Evolutionary conservation across 2,797 vertebrate species (phyloP), one percentile per base, ranked within the genome.

Genomic region (Picus viridis): DNA sequence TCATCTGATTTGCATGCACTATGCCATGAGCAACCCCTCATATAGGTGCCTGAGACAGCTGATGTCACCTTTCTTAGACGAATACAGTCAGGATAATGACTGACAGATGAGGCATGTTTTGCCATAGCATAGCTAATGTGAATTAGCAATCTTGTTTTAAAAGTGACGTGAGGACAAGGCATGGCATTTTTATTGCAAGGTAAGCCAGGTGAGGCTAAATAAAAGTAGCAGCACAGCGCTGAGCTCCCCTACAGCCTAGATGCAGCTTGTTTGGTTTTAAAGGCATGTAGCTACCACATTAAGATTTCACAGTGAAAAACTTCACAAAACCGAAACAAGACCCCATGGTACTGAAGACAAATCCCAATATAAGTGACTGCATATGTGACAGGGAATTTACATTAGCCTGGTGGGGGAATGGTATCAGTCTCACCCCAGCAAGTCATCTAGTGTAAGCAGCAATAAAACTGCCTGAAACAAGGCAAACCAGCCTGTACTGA

Each of bases 61-160:
- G 69, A 76, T 75, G 53, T 92, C 85, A 83, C 67, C 67, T 76
- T 78, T 62, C 76, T 71, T 58, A 69, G 79, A 81, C 26, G 88
- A 93, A 78, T 39, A 83, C 47, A 57, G 18, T 27, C 69, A 83
- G 58, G 70, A 61, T 49, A 30, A 32, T 67, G 90, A 75, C 80
- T 81, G 93, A 65, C 2, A 0, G 32, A 32, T 17, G 30, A 92
- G 65, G 64, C 43, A 64, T 76, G 64, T 45, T 86, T 61, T 51
- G 65, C 68, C 43, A 58, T 15, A 83, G 57, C 74, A 71, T 6
- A 79, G 53, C 64, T 56, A 68, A 64, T 1, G 0, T 0, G 0
- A 22, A 32, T 49, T 41, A 62, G 58, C 63, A 62, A 49, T 57
- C 85, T 34, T 74, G 24, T 61, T 90, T 81, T 65, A 80, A 56